These are phyloP conservation scores for Anseranas semipalmata DNA, from an alignment of 2,113 vertebrate species.

Conservation along the genomic window DNA sequence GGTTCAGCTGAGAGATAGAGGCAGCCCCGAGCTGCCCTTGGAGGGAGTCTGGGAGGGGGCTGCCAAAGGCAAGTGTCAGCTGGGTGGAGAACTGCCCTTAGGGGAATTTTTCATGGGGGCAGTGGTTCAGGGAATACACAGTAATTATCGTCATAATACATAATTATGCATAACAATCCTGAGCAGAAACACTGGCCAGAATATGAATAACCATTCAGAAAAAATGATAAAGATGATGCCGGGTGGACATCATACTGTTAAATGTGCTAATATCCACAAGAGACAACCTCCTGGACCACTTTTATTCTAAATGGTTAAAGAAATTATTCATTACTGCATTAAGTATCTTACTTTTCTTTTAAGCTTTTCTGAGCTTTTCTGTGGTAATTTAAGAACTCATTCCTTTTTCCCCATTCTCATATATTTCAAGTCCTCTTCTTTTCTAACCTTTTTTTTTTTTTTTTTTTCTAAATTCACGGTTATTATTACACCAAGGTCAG, in stretches of 20 bases:
- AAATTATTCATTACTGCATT: neutral
- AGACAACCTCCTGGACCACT: neutral
- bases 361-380: neutral
- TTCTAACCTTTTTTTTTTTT: neutral
- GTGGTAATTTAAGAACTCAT: neutral
- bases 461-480: neutral
- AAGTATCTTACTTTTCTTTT: neutral
- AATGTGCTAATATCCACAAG: neutral
- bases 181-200: neutral
- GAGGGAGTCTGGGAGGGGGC: neutral
- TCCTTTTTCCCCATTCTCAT: neutral
- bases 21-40: neutral
- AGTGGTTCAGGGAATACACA: neutral
- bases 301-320: neutral
- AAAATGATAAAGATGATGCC: neutral
- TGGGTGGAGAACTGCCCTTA: neutral
- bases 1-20: neutral
- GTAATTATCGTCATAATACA: neutral
- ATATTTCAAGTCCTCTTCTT: neutral
- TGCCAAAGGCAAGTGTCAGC: too few relatives aligned
- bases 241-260: neutral
- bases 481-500: neutral
- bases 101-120: neutral
- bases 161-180: neutral
- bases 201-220: neutral